Percentiles rank a stretch among this genome's conserved stretches.
Conservation (phyloP, 2,888 invertebrate genomes). For the Siphonodentalium dalli region DNA sequence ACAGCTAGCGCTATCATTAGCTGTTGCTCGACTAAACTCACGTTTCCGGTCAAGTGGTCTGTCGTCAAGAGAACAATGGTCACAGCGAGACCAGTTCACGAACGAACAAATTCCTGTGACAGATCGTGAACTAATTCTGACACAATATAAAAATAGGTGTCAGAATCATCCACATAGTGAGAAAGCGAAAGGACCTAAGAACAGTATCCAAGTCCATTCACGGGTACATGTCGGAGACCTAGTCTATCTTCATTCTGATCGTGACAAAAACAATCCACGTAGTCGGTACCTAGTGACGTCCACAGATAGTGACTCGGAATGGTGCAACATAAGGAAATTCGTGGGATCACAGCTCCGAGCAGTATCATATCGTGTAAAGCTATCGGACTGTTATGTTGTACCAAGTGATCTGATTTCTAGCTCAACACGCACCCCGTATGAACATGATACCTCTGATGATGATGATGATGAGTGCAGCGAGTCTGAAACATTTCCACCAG, state of each 20-base stretch:
- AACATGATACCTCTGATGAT: too few species aligned
- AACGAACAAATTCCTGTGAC: slow-evolving; percentile 25
- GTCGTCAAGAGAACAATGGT: slow-evolving; percentile 32
- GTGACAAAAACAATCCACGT: slow-evolving; percentile 19
- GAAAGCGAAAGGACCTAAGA: slow-evolving; percentile 22
- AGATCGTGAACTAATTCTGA: slow-evolving; percentile 23
- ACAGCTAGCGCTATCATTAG: slow-evolving; percentile 3
- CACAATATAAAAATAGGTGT: slow-evolving; percentile 17
- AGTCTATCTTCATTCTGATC: slow-evolving; percentile 24
- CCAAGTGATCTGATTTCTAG: too few species aligned
- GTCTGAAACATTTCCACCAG: too few species aligned
- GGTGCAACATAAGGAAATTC: slow-evolving; percentile 31
- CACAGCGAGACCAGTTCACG: slow-evolving; percentile 34
- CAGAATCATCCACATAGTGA: slow-evolving; percentile 31
- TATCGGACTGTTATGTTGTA: slow-evolving; percentile 25
- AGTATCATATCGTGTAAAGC: slow-evolving; percentile 27
- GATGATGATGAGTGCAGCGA: too few species aligned
- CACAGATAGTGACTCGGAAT: slow-evolving; percentile 18
- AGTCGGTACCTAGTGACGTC: slow-evolving; percentile 27
- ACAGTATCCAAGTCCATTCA: neutral
- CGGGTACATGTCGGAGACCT: slow-evolving; percentile 25
- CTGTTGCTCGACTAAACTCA: slow-evolving; percentile 25
- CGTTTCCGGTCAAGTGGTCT: slow-evolving; percentile 30
- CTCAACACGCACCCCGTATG: too few species aligned
- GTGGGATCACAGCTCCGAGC: slow-evolving; percentile 23